Base-by-base conservation (phyloP, 2,888 invertebrate genomes). In the Rhagonycha fulva region DNA sequence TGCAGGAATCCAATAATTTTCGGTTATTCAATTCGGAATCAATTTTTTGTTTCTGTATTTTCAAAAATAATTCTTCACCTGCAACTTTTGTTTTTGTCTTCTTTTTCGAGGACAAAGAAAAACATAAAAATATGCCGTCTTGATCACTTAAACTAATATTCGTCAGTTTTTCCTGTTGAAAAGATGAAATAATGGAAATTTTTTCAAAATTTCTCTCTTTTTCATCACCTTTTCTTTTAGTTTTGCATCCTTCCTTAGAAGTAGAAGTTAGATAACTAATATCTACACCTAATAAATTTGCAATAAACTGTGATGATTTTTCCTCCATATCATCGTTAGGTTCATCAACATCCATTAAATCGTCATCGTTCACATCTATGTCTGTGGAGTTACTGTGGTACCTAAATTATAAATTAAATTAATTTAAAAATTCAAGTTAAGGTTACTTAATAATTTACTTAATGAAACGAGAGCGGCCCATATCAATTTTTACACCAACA, bases 381-480 rank as follows among this genome's bases (percentile, higher is more conserved):
- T 47, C 47, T 47, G n/a, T 47, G 2, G 47, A 47, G n/a, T 47
- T 47, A n/a, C 47, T 47, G n/a, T 47, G 47, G 9, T 47, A 47
- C 12, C 47, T 47, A 47, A 47, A 47, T 47, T n/a, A n/a, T 47
- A 47, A 47, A 47, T 9, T n/a, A 47, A 47, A 47, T 47, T n/a
- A 47, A 47, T 47, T n/a, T 47, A 47, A 47, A n/a, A 66, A 66
- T 66, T 24, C 9, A 7, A 66, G 7, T 63, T 12, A 66, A 66
- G 0, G 9, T 24, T 11, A 12, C 24, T 9, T n/a, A 63, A n/a
- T n/a, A n/a, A 81, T 83, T 84, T 82, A 86, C 86, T 82, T 80
- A 23, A 83, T 78, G 12, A 80, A 75, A 70, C 84, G 82, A 71
- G 84, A 83, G 63, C 83, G 80, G 10, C 86, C 86, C 23, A 79